Percentiles rank a stretch among this genome's conserved stretches.
Conservation (phyloP, 2,797 vertebrate genomes). For the Lindbergichthys nudifrons region DNA sequence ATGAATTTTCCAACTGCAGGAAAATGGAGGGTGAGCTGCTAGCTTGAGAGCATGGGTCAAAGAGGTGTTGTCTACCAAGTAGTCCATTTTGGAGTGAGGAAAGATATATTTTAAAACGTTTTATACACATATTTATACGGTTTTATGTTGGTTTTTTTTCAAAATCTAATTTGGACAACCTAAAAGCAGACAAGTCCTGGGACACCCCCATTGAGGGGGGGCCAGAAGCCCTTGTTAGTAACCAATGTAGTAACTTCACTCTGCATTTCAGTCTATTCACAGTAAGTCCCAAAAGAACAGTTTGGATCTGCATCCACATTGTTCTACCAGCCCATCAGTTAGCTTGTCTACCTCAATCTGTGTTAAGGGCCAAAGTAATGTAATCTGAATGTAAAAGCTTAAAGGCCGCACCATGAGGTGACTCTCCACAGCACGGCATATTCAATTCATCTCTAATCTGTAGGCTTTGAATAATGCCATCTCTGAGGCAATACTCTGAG, state of each 20-base stretch:
- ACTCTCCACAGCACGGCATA: slow-evolving; percentile 44
- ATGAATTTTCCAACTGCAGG: too few species aligned
- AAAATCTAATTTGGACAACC: too few species aligned
- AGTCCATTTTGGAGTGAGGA: too few species aligned
- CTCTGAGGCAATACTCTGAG: slow-evolving; percentile 71
- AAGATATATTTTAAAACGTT: too few species aligned
- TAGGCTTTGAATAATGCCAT: slow-evolving; percentile 78
- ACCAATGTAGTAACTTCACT: background rate
- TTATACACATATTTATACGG: too few species aligned
- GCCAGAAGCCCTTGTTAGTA: too few species aligned
- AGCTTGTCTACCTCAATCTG: slow-evolving; percentile 45
- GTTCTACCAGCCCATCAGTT: slow-evolving; percentile 50
- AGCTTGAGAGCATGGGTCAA: too few species aligned
- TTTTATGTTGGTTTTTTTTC: too few species aligned
- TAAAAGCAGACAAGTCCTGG: too few species aligned
- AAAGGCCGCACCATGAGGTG: slow-evolving; percentile 61
- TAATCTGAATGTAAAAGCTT: slow-evolving; percentile 65
- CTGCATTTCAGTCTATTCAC: slow-evolving; percentile 7
- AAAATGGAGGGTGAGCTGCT: too few species aligned
- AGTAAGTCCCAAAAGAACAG: slow-evolving; percentile 19
- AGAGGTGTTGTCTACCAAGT: too few species aligned
- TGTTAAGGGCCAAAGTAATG: slow-evolving; percentile 11
- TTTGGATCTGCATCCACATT: slow-evolving; percentile 28
- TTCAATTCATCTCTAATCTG: slow-evolving; percentile 73
- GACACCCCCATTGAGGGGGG: too few species aligned